A percentile compares a stretch with the other conserved stretches of the same genome.
phyloP scores from a whole-genome alignment of 1,140 invertebrate genomes.

The Glossosoma conforme region DNA sequence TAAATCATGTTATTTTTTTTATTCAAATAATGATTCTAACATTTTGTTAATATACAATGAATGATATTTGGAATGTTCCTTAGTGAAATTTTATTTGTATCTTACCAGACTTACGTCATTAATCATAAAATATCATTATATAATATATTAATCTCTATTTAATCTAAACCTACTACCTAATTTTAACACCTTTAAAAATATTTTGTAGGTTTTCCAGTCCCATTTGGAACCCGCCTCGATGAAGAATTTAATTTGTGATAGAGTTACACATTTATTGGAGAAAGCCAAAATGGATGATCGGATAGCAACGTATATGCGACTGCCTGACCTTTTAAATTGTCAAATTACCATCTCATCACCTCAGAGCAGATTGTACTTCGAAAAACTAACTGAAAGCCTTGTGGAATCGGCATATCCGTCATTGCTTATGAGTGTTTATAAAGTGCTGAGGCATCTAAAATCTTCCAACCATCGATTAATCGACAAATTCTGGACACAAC shows the following conservation, averaged over 20 bases:
- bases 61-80: too few relatives aligned
- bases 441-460: conserved; percentile 37
- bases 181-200: too few relatives aligned
- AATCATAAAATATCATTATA: too few relatives aligned
- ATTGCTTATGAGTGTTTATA: conserved; percentile 32
- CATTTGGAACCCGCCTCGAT: conserved; percentile 12
- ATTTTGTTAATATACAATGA: too few relatives aligned
- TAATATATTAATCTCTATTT: too few relatives aligned
- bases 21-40: too few relatives aligned
- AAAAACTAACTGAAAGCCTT: conserved; percentile 31
- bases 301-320: conserved; percentile 2
- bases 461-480: conserved; percentile 34
- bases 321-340: conserved; percentile 9
- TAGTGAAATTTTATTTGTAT: too few relatives aligned
- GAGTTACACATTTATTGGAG: conserved; percentile 9
- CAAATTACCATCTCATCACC: conserved; percentile 24
- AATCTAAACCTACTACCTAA: too few relatives aligned
- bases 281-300: conserved; percentile 17
- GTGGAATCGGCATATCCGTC: conserved; percentile 26
- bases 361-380: conserved; percentile 30
- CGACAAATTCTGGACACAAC: conserved; percentile 36
- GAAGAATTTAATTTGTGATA: background rate
- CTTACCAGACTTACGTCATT: too few relatives aligned
- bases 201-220: conserved; percentile 17
- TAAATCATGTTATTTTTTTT: too few relatives aligned